These are phyloP conservation scores for Trididemnum miniatum DNA, from an alignment of 23 tunicate species.

Conservation along the genomic window DNA sequence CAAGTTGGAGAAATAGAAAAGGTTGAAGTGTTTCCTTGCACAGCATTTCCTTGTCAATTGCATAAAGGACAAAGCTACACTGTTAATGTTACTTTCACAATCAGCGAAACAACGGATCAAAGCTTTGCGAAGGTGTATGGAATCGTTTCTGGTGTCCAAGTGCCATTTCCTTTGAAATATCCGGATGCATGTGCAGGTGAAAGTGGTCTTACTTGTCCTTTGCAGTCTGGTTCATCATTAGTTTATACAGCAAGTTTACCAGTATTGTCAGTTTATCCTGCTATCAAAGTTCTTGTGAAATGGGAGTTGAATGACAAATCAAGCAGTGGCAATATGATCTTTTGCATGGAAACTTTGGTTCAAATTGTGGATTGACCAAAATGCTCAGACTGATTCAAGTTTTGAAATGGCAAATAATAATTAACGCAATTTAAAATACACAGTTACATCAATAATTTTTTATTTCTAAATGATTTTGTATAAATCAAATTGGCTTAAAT, in stretches of 20 bases:
- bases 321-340: constrained; percentile 13
- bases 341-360: constrained; percentile 39
- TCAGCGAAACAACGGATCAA: neutral
- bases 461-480: no score
- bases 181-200: constrained; percentile 48
- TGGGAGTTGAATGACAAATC: constrained; percentile 18
- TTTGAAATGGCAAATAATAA: no score
- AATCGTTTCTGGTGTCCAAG: constrained; percentile 35
- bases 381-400: no score
- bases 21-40: constrained; percentile 41
- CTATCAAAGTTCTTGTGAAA: constrained; percentile 32
- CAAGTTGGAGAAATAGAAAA: constrained; percentile 27
- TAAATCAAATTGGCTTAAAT: no score
- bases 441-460: no score
- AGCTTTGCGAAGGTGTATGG: constrained; percentile 39
- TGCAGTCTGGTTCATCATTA: neutral
- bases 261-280: constrained; percentile 14
- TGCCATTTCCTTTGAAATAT: constrained; percentile 22
- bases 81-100: constrained; percentile 41
- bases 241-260: constrained; percentile 38
- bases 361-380: constrained; percentile 16
- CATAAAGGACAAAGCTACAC: constrained; percentile 40
- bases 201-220: constrained; percentile 51
- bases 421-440: no score
- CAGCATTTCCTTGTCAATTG: constrained; percentile 11